Evolutionary conservation across 2,113 vertebrate species (phyloP).

Genomic region (Gila orcuttii): DNA sequence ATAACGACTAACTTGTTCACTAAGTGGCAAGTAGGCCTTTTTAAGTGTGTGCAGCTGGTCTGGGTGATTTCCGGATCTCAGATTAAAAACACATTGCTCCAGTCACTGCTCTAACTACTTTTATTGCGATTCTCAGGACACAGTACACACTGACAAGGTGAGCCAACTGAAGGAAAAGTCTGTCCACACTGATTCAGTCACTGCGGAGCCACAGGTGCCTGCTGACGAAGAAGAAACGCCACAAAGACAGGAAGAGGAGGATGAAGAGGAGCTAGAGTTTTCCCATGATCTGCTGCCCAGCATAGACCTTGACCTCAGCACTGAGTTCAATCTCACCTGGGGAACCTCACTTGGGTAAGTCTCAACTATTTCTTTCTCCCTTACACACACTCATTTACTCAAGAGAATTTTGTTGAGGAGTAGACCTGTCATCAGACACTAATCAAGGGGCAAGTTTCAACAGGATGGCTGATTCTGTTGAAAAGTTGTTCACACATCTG

Average conservation of each 20-base stretch:
- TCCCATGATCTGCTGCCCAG: slow-evolving; percentile 80
- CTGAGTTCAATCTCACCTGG: slow-evolving; percentile 77
- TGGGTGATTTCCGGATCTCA: not conserved
- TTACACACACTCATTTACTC: not conserved
- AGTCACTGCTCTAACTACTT: not conserved
- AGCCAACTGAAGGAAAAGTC: slow-evolving; percentile 45
- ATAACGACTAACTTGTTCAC: slow-evolving; percentile 25
- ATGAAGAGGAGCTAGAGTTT: slow-evolving; percentile 78
- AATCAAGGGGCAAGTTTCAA: slow-evolving; percentile 38
- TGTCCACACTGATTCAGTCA: slow-evolving; percentile 55
- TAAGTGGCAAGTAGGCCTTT: slow-evolving; percentile 17
- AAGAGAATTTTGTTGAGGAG: not conserved
- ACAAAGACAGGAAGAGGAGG: slow-evolving; percentile 57
- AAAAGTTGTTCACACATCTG: not conserved
- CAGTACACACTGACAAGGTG: slow-evolving; percentile 58
- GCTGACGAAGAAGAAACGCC: slow-evolving; percentile 65
- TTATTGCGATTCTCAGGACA: slow-evolving; percentile 61
- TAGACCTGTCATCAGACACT: slow-evolving; percentile 15
- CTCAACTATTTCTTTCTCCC: not conserved
- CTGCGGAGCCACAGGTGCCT: slow-evolving; percentile 60
- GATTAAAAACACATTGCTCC: slow-evolving; percentile 13
- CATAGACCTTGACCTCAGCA: slow-evolving; percentile 80
- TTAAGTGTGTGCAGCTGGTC: not conserved
- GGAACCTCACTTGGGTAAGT: slow-evolving; percentile 74
- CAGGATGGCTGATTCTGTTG: slow-evolving; percentile 17